These are phyloP conservation scores for Stegodyphus dumicola DNA, from an alignment of 1,140 invertebrate species.

Conservation along the genomic window DNA sequence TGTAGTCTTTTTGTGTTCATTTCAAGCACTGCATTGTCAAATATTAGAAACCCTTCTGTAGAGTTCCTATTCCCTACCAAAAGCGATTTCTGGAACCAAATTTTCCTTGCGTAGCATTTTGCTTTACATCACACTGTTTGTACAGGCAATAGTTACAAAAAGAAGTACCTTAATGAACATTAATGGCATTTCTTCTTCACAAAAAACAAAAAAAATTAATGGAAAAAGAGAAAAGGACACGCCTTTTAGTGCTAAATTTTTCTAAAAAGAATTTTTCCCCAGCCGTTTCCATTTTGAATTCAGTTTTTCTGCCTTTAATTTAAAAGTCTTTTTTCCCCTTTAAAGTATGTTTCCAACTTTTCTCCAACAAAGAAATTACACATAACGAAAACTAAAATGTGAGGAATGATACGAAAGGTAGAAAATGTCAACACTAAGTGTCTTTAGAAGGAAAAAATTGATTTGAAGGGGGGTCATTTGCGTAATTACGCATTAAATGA, in stretches of 20 bases:
- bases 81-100: not conserved
- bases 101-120: not conserved
- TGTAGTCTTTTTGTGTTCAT: slow-evolving; percentile 26
- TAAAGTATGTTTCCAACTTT: not conserved
- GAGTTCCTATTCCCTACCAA: slow-evolving; percentile 3
- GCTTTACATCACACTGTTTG: not conserved
- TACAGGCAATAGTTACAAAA: not conserved
- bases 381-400: not conserved
- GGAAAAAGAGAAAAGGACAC: too few relatives aligned
- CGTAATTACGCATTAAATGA: too few relatives aligned
- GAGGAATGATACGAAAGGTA: not conserved
- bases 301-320: too few relatives aligned
- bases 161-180: not conserved
- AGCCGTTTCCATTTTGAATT: too few relatives aligned
- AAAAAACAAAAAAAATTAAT: not conserved
- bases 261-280: too few relatives aligned
- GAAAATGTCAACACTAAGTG: not conserved
- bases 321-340: not conserved
- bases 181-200: not conserved
- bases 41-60: slow-evolving; percentile 57
- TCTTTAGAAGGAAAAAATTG: not conserved
- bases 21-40: slow-evolving; percentile 59
- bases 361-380: not conserved
- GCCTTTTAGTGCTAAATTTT: too few relatives aligned
- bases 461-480: not conserved